Conservation (phyloP, 2,113 vertebrate species). For the Misgurnus mizolepis region DNA sequence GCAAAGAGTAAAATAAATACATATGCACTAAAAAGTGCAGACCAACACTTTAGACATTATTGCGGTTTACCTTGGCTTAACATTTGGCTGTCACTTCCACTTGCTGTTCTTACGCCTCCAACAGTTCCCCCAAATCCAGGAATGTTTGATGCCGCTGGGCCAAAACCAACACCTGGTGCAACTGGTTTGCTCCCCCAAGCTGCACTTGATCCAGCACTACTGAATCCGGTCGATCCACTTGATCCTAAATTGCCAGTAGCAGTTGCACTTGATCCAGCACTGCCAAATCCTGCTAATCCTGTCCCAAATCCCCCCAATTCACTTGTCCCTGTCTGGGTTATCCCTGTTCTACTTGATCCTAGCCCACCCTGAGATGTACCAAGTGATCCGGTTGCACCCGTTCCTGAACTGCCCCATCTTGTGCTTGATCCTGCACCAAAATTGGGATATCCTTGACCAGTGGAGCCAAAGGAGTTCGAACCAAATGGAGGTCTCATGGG, state of each 20-base stretch:
- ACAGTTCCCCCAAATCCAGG: slow-evolving; percentile 33
- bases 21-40: background rate
- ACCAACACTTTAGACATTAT: too few species aligned
- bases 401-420: slow-evolving; percentile 1
- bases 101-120: slow-evolving; percentile 47
- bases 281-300: slow-evolving; percentile 9
- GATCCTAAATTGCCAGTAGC: background rate
- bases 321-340: slow-evolving; percentile 9
- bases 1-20: background rate
- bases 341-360: slow-evolving; percentile 24
- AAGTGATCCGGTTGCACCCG: slow-evolving; percentile 9
- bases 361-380: background rate
- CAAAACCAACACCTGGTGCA: background rate
- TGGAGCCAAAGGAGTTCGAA: background rate
- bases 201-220: background rate
- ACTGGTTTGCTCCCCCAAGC: slow-evolving; percentile 9
- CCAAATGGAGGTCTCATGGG: background rate
- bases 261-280: slow-evolving; percentile 7
- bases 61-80: slow-evolving; percentile 54
- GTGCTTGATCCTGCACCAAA: background rate
- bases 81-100: background rate
- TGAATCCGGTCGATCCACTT: background rate
- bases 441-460: background rate
- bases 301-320: slow-evolving; percentile 1
- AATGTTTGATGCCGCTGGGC: slow-evolving; percentile 4